These are phyloP conservation scores for Mythimna impura DNA, from an alignment of 2,888 invertebrate genomes.

Conservation along the genomic window DNA sequence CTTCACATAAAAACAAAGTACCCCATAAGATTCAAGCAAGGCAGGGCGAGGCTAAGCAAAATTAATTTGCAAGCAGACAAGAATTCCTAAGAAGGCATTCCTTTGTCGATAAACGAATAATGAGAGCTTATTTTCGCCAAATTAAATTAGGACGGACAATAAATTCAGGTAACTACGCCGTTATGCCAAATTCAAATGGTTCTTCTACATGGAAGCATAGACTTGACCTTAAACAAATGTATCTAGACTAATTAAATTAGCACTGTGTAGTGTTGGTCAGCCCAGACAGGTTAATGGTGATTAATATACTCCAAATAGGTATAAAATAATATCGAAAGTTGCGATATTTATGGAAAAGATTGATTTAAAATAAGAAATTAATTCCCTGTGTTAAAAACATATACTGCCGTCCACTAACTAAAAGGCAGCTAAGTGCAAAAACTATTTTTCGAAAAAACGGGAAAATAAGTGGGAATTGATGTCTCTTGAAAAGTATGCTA, in stretches of 20 bases:
- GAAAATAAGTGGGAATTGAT: too few species aligned
- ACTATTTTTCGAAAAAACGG: too few species aligned
- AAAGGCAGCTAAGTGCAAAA: too few species aligned
- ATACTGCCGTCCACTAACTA: too few species aligned
- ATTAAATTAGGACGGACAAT: conserved; percentile 62
- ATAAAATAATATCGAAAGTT: not conserved
- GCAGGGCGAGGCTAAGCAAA: conserved; percentile 53
- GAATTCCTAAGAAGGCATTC: conserved; percentile 63
- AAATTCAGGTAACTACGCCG: conserved; percentile 59
- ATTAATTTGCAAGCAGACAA: conserved; percentile 64
- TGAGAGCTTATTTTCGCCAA: conserved; percentile 65
- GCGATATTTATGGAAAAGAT: conserved; percentile 5
- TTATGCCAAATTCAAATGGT: conserved; percentile 61
- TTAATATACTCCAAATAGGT: conserved; percentile 17
- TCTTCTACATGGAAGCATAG: conserved; percentile 52
- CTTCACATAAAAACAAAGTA: conserved; percentile 50
- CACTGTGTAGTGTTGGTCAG: conserved; percentile 7
- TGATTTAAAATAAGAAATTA: conserved; percentile 9
- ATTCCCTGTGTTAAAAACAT: not conserved
- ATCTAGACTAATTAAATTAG: conserved; percentile 33
- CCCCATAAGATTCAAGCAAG: conserved; percentile 49
- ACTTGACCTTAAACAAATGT: conserved; percentile 42
- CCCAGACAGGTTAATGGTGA: conserved; percentile 27
- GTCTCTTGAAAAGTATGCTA: too few species aligned
- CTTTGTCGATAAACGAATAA: conserved; percentile 64